Base-by-base conservation (phyloP, 1,140 invertebrate genomes). In the Apolygus lucorum region DNA sequence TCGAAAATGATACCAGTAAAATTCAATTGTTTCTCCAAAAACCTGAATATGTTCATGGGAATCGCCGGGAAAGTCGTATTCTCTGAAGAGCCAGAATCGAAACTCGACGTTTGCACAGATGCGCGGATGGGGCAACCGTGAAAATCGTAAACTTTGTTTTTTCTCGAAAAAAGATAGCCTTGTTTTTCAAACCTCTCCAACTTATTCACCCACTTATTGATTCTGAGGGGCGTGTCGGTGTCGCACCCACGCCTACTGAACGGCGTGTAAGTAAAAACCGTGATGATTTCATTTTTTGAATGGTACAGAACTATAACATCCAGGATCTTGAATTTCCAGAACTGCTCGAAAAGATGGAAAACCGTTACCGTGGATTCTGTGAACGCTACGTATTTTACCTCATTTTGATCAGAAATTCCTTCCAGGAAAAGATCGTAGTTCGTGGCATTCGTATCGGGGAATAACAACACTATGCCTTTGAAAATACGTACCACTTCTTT, bases 241-340 rank as follows among this genome's bases (percentile, higher is more conserved):
- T 70, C 49, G 59, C 75, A 76, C 21, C 73, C 62, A 1, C 70
- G 72, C 1, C 28, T 66, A 13, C 71, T 69, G 70, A 71, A 76
- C 4, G 75, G 75, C 52, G 72, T 69, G 29, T 73, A 76, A 17
- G 72, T 69, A 63, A 74, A 76, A 63, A 76, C 68, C 24, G 68
- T 70, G 24, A 75, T 68, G n/a, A 71, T 28, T 22, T 68, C 70
- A 63, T 68, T 72, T 68, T 65, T 73, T 24, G 71, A 70, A 2
- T 71, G 70, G 17, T 74, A 74, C 24, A 76, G 52, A 1, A 72
- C 72, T 2, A 73, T 68, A 4, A 73, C 75, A 68, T 76, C 74
- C 28, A 75, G 64, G 22, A 76, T 71, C 64, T 75, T 72, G 34
- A 69, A 68, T 25, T 42, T 63, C 75, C 75, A 76, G 52, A 75